Evolutionary conservation across 1,140 invertebrate genomes (phyloP).

Genomic region (Ceratina australensis): DNA sequence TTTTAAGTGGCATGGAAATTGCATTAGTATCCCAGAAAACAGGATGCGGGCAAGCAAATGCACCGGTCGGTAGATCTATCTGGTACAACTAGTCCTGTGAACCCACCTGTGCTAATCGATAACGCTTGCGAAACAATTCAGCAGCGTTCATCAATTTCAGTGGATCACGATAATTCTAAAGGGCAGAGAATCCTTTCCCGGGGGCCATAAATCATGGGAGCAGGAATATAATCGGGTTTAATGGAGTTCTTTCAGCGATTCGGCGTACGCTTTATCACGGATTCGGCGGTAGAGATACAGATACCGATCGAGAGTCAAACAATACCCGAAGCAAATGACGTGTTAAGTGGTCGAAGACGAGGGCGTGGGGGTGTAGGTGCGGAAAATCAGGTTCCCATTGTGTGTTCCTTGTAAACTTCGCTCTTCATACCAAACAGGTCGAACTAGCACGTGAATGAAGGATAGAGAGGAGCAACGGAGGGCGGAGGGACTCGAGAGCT

Average conservation of each 20-base stretch:
- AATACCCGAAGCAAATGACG: slow-evolving; percentile 47
- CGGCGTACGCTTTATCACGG: no score
- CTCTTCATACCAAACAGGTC: slow-evolving; percentile 49
- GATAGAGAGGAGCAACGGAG: slow-evolving; percentile 39
- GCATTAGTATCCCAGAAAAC: no score
- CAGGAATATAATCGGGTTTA: slow-evolving; percentile 13
- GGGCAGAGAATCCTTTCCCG: no score
- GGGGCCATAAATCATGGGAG: slow-evolving; percentile 16
- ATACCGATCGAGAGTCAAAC: slow-evolving; percentile 50
- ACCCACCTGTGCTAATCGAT: not conserved
- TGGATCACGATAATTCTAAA: not conserved
- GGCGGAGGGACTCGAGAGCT: slow-evolving; percentile 59
- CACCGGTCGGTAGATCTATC: no score
- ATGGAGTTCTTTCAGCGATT: slow-evolving; percentile 8
- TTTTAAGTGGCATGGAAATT: no score
- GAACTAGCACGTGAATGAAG: slow-evolving; percentile 47
- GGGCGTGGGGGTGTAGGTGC: slow-evolving; percentile 34
- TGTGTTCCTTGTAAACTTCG: slow-evolving; percentile 68
- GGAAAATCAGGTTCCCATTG: slow-evolving; percentile 67
- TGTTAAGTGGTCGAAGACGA: slow-evolving; percentile 54
- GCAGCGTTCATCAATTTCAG: not conserved
- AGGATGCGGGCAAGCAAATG: no score
- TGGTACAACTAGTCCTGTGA: not conserved
- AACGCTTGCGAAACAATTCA: not conserved
- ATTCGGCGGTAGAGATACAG: not conserved